Evolutionary conservation across 2,888 invertebrate genomes (phyloP), one percentile per base, ranked within the genome.

Genomic region (Tetragnatha montana): DNA sequence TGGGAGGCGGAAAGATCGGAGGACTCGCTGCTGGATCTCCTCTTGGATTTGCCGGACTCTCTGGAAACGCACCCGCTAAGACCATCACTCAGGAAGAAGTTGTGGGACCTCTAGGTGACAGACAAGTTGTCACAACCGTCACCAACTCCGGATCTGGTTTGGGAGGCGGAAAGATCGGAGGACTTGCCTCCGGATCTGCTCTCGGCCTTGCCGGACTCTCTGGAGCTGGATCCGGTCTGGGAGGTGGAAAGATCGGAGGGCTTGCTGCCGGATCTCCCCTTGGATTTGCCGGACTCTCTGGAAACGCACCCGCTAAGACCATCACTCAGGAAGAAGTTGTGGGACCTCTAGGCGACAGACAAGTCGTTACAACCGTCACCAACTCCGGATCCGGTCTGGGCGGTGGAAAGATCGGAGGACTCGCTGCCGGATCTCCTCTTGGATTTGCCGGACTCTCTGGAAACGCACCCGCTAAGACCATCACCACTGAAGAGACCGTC

Each of bases 301-400:
- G 49, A 17, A 60, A 79, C n/a, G 87, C 81, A 0, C 22, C 10
- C 50, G 81, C 74, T 6, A 84, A 89, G 70, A 49, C 69, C 1
- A 60, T 89, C 1, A 89, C 89, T 8, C 84, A 84, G 60, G 89
- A 89, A 51, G 89, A 89, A 89, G 84, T 84, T 1, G 47, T 89
- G 70, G 89, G 89, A 35, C 89, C 89, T 8, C 81, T 81, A 1
- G 89, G 89, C 47, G 84, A 89, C 21, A 22, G 50, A 7, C 84
- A 84, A 69, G 21, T 85, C 1, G 12, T 89, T 22, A 89, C 89
- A 68, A 89, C 89, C 0, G 84, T 89, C n/a, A 89, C 89, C 17
- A 21, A 89, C 47, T 49, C 89, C 35, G 85, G 70, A 50, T 71
- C 85, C 7, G 47, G 71, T 14, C 47, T 81, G 8, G 76, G 50